Base-by-base conservation (phyloP, 2,888 invertebrate species). In the Synanthedon formicaeformis region DNA sequence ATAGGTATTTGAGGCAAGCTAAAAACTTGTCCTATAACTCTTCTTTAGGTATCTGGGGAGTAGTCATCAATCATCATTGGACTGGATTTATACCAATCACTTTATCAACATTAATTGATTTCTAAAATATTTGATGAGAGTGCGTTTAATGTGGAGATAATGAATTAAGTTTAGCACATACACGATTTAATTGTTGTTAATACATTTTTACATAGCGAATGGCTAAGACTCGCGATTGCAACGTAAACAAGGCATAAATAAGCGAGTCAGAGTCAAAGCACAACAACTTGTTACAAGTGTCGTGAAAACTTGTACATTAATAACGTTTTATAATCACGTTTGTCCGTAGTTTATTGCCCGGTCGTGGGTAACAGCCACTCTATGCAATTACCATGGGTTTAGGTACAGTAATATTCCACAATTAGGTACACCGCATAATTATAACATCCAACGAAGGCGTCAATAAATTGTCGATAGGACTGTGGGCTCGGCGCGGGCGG, bases 391-490 rank as follows among this genome's bases (percentile, higher is more conserved):
- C 41, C 12, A n/a, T 27, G 50, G 52, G 54, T 52, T 55, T 41
- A 51, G 52, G 53, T 50, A 53, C 54, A 51, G 51, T 55, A 55
- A 52, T 54, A 49, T 54, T 50, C 53, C 55, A 55, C 55, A 59
- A 57, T 56, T 59, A 59, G 55, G 51, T 53, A 51, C 51, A 53
- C 50, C 52, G 53, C 53, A 57, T 67, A 67, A 69, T 71, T 67
- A 66, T 61, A 61, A 58, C 57, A 61, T 60, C 53, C 54, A 54
- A 59, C 55, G 62, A 56, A 63, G 68, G 69, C 68, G 69, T 66
- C 67, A 57, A 68, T 71, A 71, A 69, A 69, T 69, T 60, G 58
- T 62, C 61, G 59, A 60, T 58, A 60, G 54, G 52, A 52, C 58
- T 57, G 62, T 61, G 60, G 65, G 58, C 52, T 48, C 53, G 56